Evolutionary conservation across 2,113 vertebrate genomes (phyloP).

Genomic region (Cariama cristata): DNA sequence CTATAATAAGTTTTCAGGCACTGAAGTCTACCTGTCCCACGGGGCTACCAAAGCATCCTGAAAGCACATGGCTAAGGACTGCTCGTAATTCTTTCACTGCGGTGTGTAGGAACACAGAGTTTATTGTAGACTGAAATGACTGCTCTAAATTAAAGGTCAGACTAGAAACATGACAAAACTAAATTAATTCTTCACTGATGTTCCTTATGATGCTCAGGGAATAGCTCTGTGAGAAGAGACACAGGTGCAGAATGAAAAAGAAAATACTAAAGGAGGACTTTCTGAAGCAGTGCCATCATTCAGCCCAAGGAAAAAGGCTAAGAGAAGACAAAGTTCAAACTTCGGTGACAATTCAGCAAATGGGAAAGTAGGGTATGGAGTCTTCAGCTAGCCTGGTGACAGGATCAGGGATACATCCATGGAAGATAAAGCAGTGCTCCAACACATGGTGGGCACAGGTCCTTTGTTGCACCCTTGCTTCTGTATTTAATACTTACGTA

Average conservation of each 20-base stretch:
- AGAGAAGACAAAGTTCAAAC: conserved; percentile 12
- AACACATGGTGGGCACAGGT: background rate
- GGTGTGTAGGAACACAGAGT: conserved; percentile 1
- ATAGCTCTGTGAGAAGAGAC: conserved; percentile 13
- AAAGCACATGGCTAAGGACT: conserved; percentile 21
- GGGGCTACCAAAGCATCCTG: conserved; percentile 52
- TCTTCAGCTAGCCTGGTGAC: background rate
- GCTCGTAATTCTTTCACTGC: conserved; percentile 57
- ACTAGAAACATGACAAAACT: conserved; percentile 41
- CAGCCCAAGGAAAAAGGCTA: background rate
- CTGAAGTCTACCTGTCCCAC: conserved; percentile 18
- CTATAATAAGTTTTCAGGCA: conserved; percentile 39
- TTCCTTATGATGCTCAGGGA: conserved; percentile 15
- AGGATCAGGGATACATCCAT: background rate
- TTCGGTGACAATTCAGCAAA: background rate
- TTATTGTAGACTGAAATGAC: conserved; percentile 44
- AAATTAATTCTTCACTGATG: conserved; percentile 38
- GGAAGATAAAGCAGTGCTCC: background rate
- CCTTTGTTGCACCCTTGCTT: background rate
- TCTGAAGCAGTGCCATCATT: background rate
- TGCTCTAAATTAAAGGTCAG: conserved; percentile 54
- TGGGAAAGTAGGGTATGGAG: background rate
- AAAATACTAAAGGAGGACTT: background rate
- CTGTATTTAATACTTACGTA: background rate
- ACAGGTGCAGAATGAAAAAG: conserved; percentile 47